phyloP scores from a whole-genome alignment of 30 jellyfish, hydroid and myxozoan genomes.

The Sanderia malayensis region DNA sequence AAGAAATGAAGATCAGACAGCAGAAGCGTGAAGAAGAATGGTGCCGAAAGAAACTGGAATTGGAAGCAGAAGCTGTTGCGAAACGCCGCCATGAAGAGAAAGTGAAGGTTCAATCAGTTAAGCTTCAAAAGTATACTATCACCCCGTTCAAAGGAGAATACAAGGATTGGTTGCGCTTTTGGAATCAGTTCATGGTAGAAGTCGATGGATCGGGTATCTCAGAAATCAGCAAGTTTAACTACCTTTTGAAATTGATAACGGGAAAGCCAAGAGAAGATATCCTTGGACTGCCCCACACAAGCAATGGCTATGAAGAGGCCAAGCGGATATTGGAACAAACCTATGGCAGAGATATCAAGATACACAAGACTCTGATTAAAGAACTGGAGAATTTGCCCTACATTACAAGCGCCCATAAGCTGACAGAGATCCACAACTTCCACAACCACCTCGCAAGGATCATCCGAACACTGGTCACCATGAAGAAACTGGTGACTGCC shows the following conservation, averaged over 20 bases:
- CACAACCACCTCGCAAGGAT: constrained; percentile 67
- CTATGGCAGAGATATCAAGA: constrained; percentile 43
- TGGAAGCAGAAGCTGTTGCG: constrained; percentile 37
- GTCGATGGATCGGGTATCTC: constrained; percentile 60
- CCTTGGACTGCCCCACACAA: constrained; percentile 52
- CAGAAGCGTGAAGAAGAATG: constrained; percentile 55
- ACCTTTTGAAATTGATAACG: constrained; percentile 49
- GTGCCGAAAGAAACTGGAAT: constrained; percentile 29
- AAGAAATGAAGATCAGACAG: constrained; percentile 49
- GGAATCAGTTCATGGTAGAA: constrained; percentile 77
- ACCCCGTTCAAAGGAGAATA: constrained; percentile 70
- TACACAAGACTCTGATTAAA: constrained; percentile 44
- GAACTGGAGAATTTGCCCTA: constrained; percentile 32
- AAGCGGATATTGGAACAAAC: constrained; percentile 32
- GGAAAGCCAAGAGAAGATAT: constrained; percentile 51
- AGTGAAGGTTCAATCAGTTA: constrained; percentile 57
- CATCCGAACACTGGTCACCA: constrained; percentile 58
- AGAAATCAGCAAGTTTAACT: constrained; percentile 70
- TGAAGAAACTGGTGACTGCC: constrained; percentile 54
- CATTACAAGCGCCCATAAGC: constrained; percentile 24
- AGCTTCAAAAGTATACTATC: constrained; percentile 73
- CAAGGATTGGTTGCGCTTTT: constrained; percentile 75
- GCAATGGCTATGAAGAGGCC: constrained; percentile 56
- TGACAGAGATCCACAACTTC: constrained; percentile 39
- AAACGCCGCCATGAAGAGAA: constrained; percentile 33